Evolutionary conservation across 2,888 invertebrate species (phyloP).

Genomic region (Protophormia terraenovae): DNA sequence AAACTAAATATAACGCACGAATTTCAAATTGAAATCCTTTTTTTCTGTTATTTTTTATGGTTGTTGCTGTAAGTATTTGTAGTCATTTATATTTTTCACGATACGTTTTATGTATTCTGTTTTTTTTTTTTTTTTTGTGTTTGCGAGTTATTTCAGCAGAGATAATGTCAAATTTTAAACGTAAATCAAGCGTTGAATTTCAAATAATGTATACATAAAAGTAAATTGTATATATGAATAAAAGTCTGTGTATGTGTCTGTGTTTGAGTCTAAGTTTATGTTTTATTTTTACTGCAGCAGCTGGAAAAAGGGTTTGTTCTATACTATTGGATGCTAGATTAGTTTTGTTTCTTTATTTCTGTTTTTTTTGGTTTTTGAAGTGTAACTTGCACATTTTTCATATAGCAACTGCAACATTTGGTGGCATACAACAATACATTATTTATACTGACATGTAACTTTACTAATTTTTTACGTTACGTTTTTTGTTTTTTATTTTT

Average conservation of each 20-base stretch:
- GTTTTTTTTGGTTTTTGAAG: neutral
- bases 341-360: neutral
- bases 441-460: constrained; percentile 40
- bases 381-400: constrained; percentile 28
- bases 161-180: constrained; percentile 53
- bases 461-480: constrained; percentile 43
- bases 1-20: constrained; percentile 34
- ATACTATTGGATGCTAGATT: constrained; percentile 3
- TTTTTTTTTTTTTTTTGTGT: no score
- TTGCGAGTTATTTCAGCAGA: neutral
- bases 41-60: neutral
- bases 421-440: constrained; percentile 34
- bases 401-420: constrained; percentile 38
- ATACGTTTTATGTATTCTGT: constrained; percentile 5
- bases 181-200: constrained; percentile 59
- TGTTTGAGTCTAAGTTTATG: neutral
- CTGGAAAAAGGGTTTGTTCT: neutral
- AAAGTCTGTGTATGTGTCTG: neutral
- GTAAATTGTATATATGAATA: neutral
- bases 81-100: constrained; percentile 29
- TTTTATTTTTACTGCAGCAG: constrained; percentile 9
- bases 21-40: constrained; percentile 26
- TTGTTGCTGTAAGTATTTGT: neutral
- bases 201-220: neutral
- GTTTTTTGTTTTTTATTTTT: neutral